Evolutionary conservation across 1,140 invertebrate species (phyloP).

Genomic region (Drosophila hydei): DNA sequence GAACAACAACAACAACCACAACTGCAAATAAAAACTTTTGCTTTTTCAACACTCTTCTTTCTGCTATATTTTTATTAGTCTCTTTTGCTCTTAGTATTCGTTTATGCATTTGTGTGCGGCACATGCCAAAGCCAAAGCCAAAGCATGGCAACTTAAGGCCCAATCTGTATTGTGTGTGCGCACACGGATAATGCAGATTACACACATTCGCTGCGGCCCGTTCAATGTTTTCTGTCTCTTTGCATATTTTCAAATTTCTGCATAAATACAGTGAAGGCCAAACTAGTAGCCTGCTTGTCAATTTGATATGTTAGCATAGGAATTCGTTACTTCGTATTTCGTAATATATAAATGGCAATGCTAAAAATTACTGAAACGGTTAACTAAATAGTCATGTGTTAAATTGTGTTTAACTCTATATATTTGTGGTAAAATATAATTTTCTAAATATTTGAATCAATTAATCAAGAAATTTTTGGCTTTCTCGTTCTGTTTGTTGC

Average conservation of each 20-base stretch:
- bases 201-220: neutral
- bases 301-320: no score
- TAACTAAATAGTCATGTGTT: no score
- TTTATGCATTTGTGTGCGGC: conserved; percentile 25
- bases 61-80: conserved; percentile 4
- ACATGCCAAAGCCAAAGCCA: conserved; percentile 50
- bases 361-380: no score
- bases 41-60: conserved; percentile 13
- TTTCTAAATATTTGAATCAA: no score
- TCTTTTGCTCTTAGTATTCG: conserved; percentile 3
- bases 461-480: no score
- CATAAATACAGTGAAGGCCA: conserved; percentile 2
- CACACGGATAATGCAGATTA: conserved; percentile 40
- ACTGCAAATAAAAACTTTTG: conserved; percentile 21
- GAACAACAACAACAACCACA: neutral
- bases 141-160: conserved; percentile 47
- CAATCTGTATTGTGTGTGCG: conserved; percentile 40
- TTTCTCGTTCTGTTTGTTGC: no score
- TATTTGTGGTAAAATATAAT: no score
- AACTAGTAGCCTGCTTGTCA: neutral
- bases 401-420: no score
- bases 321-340: no score
- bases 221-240: conserved; percentile 10
- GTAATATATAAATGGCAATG: no score
- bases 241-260: conserved; percentile 13